Evolutionary conservation across 2,888 invertebrate genomes (phyloP).

Genomic region (Caenorhabditis sinica): DNA sequence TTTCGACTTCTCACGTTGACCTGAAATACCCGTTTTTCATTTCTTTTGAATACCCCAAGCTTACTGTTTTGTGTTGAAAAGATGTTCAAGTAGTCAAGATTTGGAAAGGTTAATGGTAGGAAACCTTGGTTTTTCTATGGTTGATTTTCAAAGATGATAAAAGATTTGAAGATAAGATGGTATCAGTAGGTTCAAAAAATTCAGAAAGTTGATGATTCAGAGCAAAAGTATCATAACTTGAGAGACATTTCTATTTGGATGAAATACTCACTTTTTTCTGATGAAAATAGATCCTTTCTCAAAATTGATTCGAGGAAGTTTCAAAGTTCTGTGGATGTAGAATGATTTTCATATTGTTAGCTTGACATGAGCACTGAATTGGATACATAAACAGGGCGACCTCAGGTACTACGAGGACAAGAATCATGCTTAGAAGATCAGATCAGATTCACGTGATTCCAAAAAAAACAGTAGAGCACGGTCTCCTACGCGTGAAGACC

Average conservation of each 20-base stretch:
- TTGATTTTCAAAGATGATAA: slow-evolving; percentile 2
- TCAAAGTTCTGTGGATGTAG: too few species aligned
- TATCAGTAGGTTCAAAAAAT: not conserved
- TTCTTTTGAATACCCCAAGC: not conserved
- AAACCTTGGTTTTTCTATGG: not conserved
- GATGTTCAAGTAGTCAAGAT: not conserved
- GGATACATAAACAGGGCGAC: too few species aligned
- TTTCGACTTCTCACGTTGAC: slow-evolving; percentile 11
- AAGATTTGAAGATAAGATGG: not conserved
- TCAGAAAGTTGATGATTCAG: not conserved
- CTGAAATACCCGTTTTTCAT: not conserved
- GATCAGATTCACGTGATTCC: too few species aligned
- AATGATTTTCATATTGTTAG: too few species aligned
- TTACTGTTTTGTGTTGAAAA: slow-evolving; percentile 8
- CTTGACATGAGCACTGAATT: too few species aligned
- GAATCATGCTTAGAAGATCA: too few species aligned
- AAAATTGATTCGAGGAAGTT: too few species aligned
- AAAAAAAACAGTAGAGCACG: too few species aligned
- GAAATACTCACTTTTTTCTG: too few species aligned
- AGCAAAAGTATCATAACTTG: not conserved
- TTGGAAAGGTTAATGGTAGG: not conserved
- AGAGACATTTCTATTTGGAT: not conserved
- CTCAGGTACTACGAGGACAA: too few species aligned
- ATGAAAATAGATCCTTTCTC: too few species aligned
- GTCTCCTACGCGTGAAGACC: too few species aligned